phyloP scores from a whole-genome alignment of 2,113 vertebrate species.

The Catharus bicknelli region DNA sequence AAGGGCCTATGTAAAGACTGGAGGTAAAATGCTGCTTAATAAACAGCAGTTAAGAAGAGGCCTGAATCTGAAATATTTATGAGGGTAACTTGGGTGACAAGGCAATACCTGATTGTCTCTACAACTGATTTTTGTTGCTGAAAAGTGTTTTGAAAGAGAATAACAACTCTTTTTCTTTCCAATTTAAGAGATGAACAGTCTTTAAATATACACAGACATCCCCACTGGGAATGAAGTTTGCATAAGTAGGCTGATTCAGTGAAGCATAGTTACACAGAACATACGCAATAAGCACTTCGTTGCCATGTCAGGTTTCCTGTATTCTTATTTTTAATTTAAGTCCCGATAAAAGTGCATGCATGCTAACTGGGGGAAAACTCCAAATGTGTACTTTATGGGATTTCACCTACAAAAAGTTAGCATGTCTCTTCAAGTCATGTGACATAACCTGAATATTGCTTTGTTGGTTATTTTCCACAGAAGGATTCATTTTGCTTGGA shows the following conservation, averaged over 20 bases:
- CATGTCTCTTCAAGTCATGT: background rate
- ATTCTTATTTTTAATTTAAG: slow-evolving; percentile 5
- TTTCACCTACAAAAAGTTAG: background rate
- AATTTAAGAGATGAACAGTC: background rate
- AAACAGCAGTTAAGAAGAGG: background rate
- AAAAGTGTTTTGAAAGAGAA: slow-evolving; percentile 2
- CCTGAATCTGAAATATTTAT: background rate
- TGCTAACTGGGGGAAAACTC: background rate
- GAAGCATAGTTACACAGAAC: background rate
- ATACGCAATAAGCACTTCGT: background rate
- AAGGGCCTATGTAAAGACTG: background rate
- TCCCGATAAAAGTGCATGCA: background rate
- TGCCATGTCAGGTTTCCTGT: background rate
- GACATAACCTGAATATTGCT: background rate
- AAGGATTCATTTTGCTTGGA: background rate
- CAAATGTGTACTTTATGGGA: background rate
- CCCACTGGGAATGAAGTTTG: slow-evolving; percentile 6
- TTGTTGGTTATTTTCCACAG: background rate
- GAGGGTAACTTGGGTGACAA: background rate
- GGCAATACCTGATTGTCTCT: background rate
- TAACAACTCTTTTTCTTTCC: background rate
- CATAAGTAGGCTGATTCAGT: slow-evolving; percentile 7
- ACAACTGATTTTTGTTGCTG: slow-evolving; percentile 5
- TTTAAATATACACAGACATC: background rate
- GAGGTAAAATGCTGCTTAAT: background rate